Conservation (phyloP, 1,140 invertebrate genomes). For the Aphelinus atriplicis region DNA sequence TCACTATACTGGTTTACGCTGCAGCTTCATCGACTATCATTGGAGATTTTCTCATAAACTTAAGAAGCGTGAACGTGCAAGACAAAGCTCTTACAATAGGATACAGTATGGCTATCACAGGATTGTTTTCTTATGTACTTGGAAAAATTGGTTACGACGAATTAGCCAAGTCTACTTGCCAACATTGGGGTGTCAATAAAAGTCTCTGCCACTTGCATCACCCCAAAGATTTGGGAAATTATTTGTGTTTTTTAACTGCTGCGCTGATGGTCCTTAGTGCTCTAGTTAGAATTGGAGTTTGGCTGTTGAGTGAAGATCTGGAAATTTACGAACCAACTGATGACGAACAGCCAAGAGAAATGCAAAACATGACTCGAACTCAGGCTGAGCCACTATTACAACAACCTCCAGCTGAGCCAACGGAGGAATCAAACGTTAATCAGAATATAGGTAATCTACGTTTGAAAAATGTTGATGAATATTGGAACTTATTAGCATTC, state of each 20-base stretch:
- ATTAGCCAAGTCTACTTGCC: slow-evolving; percentile 58
- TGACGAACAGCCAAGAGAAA: slow-evolving; percentile 42
- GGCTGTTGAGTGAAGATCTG: slow-evolving; percentile 49
- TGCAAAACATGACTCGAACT: slow-evolving; percentile 41
- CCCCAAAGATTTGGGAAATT: slow-evolving; percentile 49
- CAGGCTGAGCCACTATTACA: slow-evolving; percentile 46
- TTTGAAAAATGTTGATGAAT: neutral
- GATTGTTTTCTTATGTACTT: slow-evolving; percentile 67
- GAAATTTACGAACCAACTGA: slow-evolving; percentile 47
- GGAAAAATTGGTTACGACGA: slow-evolving; percentile 68
- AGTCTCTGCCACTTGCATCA: slow-evolving; percentile 53
- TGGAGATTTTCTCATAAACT: slow-evolving; percentile 68
- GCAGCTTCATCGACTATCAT: slow-evolving; percentile 63
- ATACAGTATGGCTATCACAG: slow-evolving; percentile 66
- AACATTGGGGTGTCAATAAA: slow-evolving; percentile 50
- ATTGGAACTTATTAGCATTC: neutral
- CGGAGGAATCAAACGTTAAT: slow-evolving; percentile 12
- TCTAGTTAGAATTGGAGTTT: slow-evolving; percentile 49
- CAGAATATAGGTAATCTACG: slow-evolving; percentile 8
- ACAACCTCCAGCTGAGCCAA: slow-evolving; percentile 3
- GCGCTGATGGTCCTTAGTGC: slow-evolving; percentile 47
- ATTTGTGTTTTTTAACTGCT: slow-evolving; percentile 54
- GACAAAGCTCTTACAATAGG: slow-evolving; percentile 72
- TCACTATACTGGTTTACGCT: slow-evolving; percentile 49
- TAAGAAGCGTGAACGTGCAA: slow-evolving; percentile 66